Base-by-base conservation (phyloP, 2,797 vertebrate genomes). In the Dermochelys coriacea region DNA sequence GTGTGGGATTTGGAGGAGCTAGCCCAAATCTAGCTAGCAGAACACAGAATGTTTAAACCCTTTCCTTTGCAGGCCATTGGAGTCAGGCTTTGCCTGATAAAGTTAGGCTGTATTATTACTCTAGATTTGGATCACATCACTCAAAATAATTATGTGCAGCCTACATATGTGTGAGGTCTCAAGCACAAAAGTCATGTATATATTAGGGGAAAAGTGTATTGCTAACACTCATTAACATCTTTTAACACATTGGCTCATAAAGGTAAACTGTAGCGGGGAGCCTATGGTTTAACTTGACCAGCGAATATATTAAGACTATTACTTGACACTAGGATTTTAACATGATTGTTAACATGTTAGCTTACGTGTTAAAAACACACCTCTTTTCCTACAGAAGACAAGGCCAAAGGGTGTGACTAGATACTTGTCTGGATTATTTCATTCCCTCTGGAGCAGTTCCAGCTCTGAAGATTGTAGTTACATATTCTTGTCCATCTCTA, bases 211-310 rank as follows among this genome's bases (percentile, higher is more conserved):
- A 75, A 84, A 84, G 21, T 59, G 80, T 1, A 7, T 6, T 71
- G 12, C 80, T 94, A 45, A 74, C 57, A 59, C 19, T 55, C 9
- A 11, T 31, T 29, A 59, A 31, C 27, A 59, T 59, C 51, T 94
- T 93, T 55, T 68, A 88, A 77, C 14, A 82, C 64, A 74, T 93
- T 93, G 86, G 41, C 34, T 79, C 19, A 15, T 61, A 84, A 92
- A 94, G 92, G 80, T 47, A 78, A 95, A 59, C 23, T 61, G 37
- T 78, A n/a, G 51, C 10, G 52, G 55, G 78, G 49, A 94, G 95
- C 93, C 80, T 75, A 84, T 21, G 51, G 19, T 87, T 68, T 95
- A 21, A 54, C 68, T 93, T 89, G 81, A 86, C 93, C 82, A 90
- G 82, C 29, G 92, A 51, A 77, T 93, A 18, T n/a, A 51, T 84